Evolutionary conservation across 1,140 invertebrate genomes (phyloP), one percentile per base, ranked within the genome.

Genomic region (Orussus abietinus): DNA sequence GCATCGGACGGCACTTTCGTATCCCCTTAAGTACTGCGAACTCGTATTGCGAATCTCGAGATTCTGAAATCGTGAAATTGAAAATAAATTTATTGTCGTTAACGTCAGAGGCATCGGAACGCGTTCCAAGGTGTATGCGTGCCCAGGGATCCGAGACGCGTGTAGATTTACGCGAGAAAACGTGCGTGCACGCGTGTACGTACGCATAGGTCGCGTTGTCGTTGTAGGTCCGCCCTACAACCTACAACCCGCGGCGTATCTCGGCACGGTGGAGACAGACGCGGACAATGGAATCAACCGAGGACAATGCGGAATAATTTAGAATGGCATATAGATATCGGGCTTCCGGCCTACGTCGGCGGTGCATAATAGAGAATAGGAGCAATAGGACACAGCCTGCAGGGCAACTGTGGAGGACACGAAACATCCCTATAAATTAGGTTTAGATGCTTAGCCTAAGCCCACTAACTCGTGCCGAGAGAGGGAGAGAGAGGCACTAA

Each of bases 341-440:
- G 55, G 57, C 55, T 59, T 67, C 55, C 62, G 59, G 59, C 59
- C 60, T 64, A 62, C 56, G 60, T 44, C 53, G 62, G 44, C 51
- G 47, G 48, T 47, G 66, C 57, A 66, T 66, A 68, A 68, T 68
- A 62, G 63, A 60, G 67, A 67, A 69, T 67, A 69, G 66, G 62
- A 68, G 64, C 64, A 68, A 70, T 67, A 59, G 67, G 66, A 69
- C 64, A 67, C 63, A 64, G 59, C 58, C 64, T 57, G 59, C 56
- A 50, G 61, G 52, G 60, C 53, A 56, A 57, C 66, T 69, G 67
- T 64, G 62, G 57, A 61, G 58, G 67, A 69, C 66, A 66, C 61
- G 62, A 70, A 69, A 69, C 67, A 69, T 66, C 59, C 49, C 66
- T 66, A 70, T 69, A 69, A 70, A 70, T 70, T 70, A 66, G 62